Percentiles rank a stretch among this genome's conserved stretches.
These are phyloP conservation scores for Heterodera schachtii DNA, from an alignment of 1,140 invertebrate species.

Conservation along the genomic window DNA sequence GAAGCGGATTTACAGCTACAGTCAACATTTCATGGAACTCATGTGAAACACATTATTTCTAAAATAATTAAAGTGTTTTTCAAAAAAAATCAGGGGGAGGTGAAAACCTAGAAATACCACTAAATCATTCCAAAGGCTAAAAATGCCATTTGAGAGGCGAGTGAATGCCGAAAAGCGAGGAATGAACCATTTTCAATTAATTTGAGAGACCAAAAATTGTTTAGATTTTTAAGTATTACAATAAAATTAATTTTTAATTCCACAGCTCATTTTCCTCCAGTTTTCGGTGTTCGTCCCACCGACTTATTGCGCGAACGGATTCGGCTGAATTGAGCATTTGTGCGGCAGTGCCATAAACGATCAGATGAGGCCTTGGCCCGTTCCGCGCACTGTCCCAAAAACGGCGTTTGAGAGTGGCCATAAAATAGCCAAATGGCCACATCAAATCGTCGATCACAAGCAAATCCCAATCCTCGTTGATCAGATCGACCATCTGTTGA, in stretches of 20 bases:
- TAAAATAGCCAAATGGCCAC: conserved; percentile 16
- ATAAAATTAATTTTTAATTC: background rate
- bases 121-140: no score
- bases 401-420: conserved; percentile 19
- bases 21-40: no score
- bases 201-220: no score
- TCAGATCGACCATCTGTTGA: conserved; percentile 13
- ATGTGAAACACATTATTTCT: no score
- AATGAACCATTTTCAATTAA: no score
- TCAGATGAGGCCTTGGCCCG: background rate
- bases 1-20: no score
- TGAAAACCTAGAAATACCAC: no score
- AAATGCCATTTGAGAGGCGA: no score
- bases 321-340: conserved; percentile 22
- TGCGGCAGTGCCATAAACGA: conserved; percentile 22
- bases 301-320: conserved; percentile 20
- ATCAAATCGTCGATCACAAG: conserved; percentile 28
- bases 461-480: conserved; percentile 29
- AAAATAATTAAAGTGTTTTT: no score
- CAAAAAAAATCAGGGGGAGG: no score
- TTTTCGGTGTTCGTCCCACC: background rate
- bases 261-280: background rate
- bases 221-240: no score
- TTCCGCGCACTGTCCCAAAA: conserved; percentile 3
- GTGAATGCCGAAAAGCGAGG: no score